Evolutionary conservation across 2,888 invertebrate species (phyloP).

Genomic region (Heliconius charithonia): DNA sequence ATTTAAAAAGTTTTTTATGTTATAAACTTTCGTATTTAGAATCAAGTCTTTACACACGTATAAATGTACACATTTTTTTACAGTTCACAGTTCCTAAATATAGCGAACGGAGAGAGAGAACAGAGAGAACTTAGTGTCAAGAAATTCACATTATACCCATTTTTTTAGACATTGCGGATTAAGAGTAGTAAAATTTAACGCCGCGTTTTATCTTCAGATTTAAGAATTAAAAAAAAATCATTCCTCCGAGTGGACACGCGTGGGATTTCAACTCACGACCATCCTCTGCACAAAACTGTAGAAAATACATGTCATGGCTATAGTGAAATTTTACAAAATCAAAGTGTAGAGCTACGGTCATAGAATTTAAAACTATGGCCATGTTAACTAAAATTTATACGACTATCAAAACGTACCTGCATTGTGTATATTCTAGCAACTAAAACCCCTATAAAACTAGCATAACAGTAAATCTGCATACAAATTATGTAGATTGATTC

Average conservation of each 20-base stretch:
- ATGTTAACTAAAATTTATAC: constrained; percentile 7
- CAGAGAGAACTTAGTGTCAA: neutral
- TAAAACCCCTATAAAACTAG: constrained; percentile 13
- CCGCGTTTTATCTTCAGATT: neutral
- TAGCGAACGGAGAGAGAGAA: neutral
- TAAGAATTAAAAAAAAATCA: too few relatives aligned
- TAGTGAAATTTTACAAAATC: neutral
- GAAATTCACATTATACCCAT: neutral
- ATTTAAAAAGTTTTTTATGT: too few relatives aligned
- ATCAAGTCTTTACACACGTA: too few relatives aligned
- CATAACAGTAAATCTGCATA: constrained; percentile 7
- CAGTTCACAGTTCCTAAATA: too few relatives aligned
- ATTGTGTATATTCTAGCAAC: neutral
- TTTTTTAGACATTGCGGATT: neutral
- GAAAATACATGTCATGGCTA: too few relatives aligned
- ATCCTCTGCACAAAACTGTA: too few relatives aligned
- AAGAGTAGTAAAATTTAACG: neutral
- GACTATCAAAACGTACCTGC: constrained; percentile 10
- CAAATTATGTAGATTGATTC: neutral
- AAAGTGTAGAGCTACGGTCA: neutral
- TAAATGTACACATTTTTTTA: too few relatives aligned
- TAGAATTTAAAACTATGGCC: neutral
- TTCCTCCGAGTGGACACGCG: neutral
- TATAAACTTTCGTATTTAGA: too few relatives aligned
- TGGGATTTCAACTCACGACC: neutral